Evolutionary conservation across 2,888 invertebrate genomes (phyloP), one percentile per base, ranked within the genome.

Genomic region (Cheilosia soror): DNA sequence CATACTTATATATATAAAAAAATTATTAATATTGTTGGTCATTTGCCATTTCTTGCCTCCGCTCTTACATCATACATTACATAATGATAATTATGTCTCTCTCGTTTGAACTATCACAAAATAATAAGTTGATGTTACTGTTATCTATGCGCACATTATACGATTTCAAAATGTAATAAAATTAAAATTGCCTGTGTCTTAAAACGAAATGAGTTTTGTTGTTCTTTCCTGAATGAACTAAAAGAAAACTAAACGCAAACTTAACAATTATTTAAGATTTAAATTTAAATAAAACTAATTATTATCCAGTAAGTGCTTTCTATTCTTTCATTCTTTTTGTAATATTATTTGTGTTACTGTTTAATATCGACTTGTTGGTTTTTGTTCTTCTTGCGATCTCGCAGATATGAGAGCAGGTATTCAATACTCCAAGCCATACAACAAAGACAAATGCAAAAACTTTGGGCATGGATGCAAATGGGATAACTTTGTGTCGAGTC

Each of bases 401-500:
- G 88, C 0, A 90, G 60, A 68, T 88, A 92, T 69, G 89, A 88
- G n/a, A 90, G 81, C 49, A 90, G 79, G 73, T 92, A 92, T 89
- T 96, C 96, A 20, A 95, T 93, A 80, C 93, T 93, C 96, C 96
- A 96, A 1, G 95, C 95, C 5, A 95, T 81, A 5, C 94, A 94
- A 89, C 96, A 96, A 0, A 95, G 92, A 93, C 95, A 93, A 58
- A 96, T 95, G 81, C 95, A 93, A 5, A 95, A 93, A 81, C 95
- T 95, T 90, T 96, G 96, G 4, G 95, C 94, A 92, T 96, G 96
- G 79, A 96, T 95, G 90, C 95, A 95, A 6, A 94, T 93, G 0
- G 95, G 93, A 90, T 94, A 96, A 89, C 96, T 96, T 66, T 93
- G 92, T 4, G 95, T 95, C 87, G 93, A 92, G 90, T 96, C 96